Conservation (phyloP, 53 echinoderm and acorn worm genomes). For the Crossaster papposus region DNA sequence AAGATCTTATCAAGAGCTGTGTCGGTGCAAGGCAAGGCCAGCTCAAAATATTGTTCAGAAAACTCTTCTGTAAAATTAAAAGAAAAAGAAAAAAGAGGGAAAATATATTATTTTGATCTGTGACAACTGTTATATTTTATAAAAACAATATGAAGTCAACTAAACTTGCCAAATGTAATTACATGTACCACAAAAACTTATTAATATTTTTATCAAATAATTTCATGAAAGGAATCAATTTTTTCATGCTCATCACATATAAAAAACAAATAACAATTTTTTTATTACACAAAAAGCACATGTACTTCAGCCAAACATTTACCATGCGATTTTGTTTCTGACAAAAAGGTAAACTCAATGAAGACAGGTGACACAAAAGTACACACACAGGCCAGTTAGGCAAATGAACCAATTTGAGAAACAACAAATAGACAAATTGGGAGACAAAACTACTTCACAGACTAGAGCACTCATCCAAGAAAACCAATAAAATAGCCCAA, state of each 20-base stretch:
- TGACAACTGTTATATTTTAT: not conserved
- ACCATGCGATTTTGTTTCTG: not conserved
- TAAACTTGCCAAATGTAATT: not conserved
- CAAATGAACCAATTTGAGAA: not conserved
- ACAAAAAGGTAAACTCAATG: not conserved
- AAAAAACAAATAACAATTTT: not conserved
- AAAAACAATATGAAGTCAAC: not conserved
- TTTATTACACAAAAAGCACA: not conserved
- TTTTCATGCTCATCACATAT: conserved; percentile 9
- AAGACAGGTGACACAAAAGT: not conserved
- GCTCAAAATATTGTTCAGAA: conserved; percentile 47
- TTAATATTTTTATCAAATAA: too few species aligned
- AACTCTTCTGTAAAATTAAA: conserved; percentile 22
- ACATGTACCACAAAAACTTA: not conserved
- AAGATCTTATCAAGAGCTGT: conserved; percentile 55
- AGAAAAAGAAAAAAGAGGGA: not conserved
- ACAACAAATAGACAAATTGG: not conserved
- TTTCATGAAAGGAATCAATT: not conserved
- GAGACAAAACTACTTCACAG: not conserved
- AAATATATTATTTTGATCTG: not conserved
- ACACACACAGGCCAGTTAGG: not conserved
- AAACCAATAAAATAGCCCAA: not conserved
- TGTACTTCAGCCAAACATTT: not conserved
- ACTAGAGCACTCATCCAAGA: not conserved
- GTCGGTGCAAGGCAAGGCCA: conserved; percentile 55